Conservation (phyloP, 2,113 vertebrate genomes). For the Proteles cristata region DNA sequence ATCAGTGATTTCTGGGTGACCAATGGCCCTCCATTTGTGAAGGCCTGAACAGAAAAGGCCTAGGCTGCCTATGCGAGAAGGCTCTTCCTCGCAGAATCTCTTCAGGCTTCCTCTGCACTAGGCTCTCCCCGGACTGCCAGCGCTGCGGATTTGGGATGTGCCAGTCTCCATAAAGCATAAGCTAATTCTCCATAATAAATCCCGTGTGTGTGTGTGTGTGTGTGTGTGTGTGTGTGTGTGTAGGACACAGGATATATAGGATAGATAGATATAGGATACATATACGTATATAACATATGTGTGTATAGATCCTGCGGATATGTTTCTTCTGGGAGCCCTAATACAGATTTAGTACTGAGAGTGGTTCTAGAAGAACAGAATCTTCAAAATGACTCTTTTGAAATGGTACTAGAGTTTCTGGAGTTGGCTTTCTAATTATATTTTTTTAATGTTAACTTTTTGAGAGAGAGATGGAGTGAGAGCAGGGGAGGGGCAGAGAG, state of each 20-base stretch:
- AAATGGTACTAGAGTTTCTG: neutral
- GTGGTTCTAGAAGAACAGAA: neutral
- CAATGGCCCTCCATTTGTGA: neutral
- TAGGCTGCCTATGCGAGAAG: neutral
- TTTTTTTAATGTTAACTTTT: no score
- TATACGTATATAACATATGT: neutral
- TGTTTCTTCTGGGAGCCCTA: neutral
- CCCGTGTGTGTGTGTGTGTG: neutral
- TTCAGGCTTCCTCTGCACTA: neutral
- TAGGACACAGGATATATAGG: no score
- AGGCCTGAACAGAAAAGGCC: neutral
- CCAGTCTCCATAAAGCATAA: neutral
- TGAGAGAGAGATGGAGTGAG: no score
- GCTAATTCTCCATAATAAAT: neutral
- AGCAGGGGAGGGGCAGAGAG: no score
- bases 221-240: no score
- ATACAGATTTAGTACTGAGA: neutral
- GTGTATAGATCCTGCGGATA: no score
- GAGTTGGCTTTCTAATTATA: neutral
- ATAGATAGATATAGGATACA: neutral
- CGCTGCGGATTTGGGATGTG: neutral
- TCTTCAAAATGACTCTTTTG: neutral
- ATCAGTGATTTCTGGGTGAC: neutral
- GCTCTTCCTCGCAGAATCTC: no score
- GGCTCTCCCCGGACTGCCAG: no score